Conservation (phyloP, 2,113 vertebrate species). For the Drymodes brunneopygia region DNA sequence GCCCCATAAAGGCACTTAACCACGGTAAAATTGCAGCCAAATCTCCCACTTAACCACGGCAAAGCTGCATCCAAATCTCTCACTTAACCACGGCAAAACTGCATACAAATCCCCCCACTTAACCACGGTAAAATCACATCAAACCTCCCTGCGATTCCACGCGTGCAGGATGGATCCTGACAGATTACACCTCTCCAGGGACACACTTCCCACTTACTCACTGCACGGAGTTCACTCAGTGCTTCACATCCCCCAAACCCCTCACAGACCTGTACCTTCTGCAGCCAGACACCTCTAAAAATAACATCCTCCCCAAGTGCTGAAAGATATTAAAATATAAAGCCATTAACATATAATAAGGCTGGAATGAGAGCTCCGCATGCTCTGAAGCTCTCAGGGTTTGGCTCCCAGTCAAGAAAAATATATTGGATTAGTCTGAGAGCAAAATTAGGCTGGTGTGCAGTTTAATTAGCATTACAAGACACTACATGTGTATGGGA, state of each 20-base stretch:
- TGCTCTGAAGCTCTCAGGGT: constrained; percentile 5
- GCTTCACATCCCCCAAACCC: background rate
- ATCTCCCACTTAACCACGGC: background rate
- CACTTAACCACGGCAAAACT: background rate
- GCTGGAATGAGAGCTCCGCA: background rate
- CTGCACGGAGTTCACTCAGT: fast-evolving
- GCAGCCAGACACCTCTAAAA: constrained; percentile 44
- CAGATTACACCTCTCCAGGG: background rate
- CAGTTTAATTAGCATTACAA: constrained; percentile 63
- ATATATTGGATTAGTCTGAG: constrained; percentile 42
- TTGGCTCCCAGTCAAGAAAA: constrained; percentile 58
- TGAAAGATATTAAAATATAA: constrained; percentile 48
- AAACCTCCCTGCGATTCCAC: background rate
- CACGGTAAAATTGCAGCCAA: background rate
- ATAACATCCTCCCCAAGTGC: constrained; percentile 10
- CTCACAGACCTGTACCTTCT: background rate
- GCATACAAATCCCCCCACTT: background rate
- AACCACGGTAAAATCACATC: background rate
- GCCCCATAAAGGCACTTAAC: background rate
- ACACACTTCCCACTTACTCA: background rate
- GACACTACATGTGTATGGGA: constrained; percentile 47
- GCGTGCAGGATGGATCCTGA: background rate
- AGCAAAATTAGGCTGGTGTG: constrained; percentile 27
- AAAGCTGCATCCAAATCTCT: background rate
- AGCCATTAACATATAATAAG: constrained; percentile 39